Evolutionary conservation across 2,113 vertebrate species (phyloP).

Genomic region (Podilymbus podiceps): DNA sequence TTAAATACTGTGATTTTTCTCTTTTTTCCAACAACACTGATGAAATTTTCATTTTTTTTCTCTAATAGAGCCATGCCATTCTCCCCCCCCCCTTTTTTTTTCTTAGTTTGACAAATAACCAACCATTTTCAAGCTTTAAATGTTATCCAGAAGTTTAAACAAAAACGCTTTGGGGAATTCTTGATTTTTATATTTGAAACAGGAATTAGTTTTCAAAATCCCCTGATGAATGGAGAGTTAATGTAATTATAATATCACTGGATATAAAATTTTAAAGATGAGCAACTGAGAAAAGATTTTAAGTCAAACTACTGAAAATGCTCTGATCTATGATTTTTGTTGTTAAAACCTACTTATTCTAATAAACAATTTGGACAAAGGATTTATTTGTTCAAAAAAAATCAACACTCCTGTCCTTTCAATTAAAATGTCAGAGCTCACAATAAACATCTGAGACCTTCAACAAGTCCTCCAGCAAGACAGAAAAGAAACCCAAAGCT

Average conservation of each 20-base stretch:
- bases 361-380: not conserved
- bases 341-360: not conserved
- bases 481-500: not conserved
- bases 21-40: not conserved
- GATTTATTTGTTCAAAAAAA: not conserved
- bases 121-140: not conserved
- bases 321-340: not conserved
- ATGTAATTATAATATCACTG: constrained; percentile 24
- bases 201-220: not conserved
- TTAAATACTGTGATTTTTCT: not conserved
- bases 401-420: not conserved
- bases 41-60: constrained; percentile 1
- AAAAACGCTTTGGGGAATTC: constrained; percentile 1
- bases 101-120: not conserved
- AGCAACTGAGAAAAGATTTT: not conserved
- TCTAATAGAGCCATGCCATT: not conserved
- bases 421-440: constrained; percentile 16
- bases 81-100: not conserved
- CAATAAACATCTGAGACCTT: not conserved
- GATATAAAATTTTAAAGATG: constrained; percentile 6
- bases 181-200: constrained; percentile 30
- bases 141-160: not conserved
- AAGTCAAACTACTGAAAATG: not conserved
- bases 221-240: not conserved
- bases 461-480: not conserved